Evolutionary conservation across 1,140 invertebrate species (phyloP).

Genomic region (Penaeus japonicus): DNA sequence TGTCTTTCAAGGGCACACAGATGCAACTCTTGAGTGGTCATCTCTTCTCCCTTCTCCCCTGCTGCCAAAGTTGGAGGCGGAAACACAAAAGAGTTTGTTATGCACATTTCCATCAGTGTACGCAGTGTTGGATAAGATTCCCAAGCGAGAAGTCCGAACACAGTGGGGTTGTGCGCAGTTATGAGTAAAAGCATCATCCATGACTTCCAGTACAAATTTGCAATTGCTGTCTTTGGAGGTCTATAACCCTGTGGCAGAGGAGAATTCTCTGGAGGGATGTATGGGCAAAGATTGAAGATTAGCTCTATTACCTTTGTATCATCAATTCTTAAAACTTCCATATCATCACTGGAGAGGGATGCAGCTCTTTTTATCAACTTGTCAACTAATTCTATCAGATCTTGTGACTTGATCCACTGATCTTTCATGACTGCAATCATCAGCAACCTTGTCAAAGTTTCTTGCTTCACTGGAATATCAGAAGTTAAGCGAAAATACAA

Average conservation of each 20-base stretch:
- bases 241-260: slow-evolving; percentile 83
- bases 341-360: slow-evolving; percentile 70
- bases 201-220: slow-evolving; percentile 91
- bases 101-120: slow-evolving; percentile 95
- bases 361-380: slow-evolving; percentile 85
- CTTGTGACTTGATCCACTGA: slow-evolving; percentile 73
- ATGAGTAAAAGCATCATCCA: slow-evolving; percentile 91
- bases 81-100: slow-evolving; percentile 85
- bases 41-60: slow-evolving; percentile 72
- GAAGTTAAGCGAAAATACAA: slow-evolving; percentile 82
- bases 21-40: slow-evolving; percentile 73
- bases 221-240: slow-evolving; percentile 89
- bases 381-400: slow-evolving; percentile 85
- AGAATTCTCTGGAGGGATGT: slow-evolving; percentile 93
- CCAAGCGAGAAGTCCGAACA: slow-evolving; percentile 87
- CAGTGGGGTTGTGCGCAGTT: slow-evolving; percentile 88
- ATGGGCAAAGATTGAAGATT: slow-evolving; percentile 88
- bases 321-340: slow-evolving; percentile 72
- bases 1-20: slow-evolving; percentile 78
- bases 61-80: slow-evolving; percentile 73
- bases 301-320: slow-evolving; percentile 88
- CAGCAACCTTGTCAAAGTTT: slow-evolving; percentile 81
- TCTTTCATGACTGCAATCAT: slow-evolving; percentile 84
- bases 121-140: slow-evolving; percentile 91
- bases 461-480: slow-evolving; percentile 86